Evolutionary conservation across 2,888 invertebrate genomes (phyloP).

Genomic region (Papilio demoleus): DNA sequence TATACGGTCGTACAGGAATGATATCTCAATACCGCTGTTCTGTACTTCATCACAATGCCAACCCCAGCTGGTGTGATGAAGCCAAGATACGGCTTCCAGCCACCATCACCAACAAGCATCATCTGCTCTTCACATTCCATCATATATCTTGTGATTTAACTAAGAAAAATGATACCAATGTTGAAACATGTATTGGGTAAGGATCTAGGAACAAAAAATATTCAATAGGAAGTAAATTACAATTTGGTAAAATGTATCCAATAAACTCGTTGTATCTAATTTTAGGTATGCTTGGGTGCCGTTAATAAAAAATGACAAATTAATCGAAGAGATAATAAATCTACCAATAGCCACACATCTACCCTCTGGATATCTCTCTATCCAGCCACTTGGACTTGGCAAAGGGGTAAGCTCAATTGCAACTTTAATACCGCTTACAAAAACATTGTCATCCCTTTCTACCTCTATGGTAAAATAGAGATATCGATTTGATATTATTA

Average conservation of each 20-base stretch:
- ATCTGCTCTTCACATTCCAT: slow-evolving; percentile 96
- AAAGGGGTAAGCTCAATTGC: slow-evolving; percentile 88
- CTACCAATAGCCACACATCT: slow-evolving; percentile 94
- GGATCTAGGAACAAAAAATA: too few species aligned
- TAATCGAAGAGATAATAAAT: slow-evolving; percentile 91
- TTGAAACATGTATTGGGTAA: slow-evolving; percentile 93
- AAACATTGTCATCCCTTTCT: too few species aligned
- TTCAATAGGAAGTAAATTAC: too few species aligned
- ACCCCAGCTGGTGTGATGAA: slow-evolving; percentile 96
- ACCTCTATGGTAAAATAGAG: too few species aligned
- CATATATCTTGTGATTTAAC: slow-evolving; percentile 97
- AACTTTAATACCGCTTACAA: too few species aligned
- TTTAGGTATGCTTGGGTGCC: slow-evolving; percentile 94
- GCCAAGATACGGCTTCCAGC: slow-evolving; percentile 95
- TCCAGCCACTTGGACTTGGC: slow-evolving; percentile 94
- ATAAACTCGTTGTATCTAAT: too few species aligned
- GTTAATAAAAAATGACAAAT: slow-evolving; percentile 90
- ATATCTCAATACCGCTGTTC: slow-evolving; percentile 88
- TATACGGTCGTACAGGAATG: slow-evolving; percentile 77
- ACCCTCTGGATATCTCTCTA: slow-evolving; percentile 94
- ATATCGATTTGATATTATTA: too few species aligned
- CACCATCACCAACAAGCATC: slow-evolving; percentile 92
- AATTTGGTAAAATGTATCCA: slow-evolving; percentile 26
- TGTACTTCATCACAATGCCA: slow-evolving; percentile 95
- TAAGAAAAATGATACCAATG: slow-evolving; percentile 89